phyloP scores from a whole-genome alignment of 2,113 vertebrate genomes.

The Forbesichthys agassizii region DNA sequence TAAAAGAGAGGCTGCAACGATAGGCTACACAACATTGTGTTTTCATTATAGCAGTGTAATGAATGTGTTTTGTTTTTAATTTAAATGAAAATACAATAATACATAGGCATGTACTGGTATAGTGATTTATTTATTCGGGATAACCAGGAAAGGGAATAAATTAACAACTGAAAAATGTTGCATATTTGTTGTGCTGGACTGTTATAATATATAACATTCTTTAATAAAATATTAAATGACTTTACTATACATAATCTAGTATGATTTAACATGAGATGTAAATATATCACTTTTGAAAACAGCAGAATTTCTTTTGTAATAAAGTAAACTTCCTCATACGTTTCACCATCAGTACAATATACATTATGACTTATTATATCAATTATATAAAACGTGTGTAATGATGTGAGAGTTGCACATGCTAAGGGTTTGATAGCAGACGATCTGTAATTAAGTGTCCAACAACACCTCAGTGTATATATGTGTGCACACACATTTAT shows the following conservation, averaged over 20 bases:
- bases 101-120: neutral
- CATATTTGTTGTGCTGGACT: no score
- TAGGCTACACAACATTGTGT: neutral
- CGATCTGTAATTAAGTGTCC: slow-evolving; percentile 44
- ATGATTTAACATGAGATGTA: neutral
- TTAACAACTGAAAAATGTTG: no score
- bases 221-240: no score
- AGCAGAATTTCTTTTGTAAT: neutral
- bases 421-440: slow-evolving; percentile 18
- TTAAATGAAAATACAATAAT: neutral
- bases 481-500: slow-evolving; percentile 38
- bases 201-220: no score
- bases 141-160: no score
- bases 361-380: neutral
- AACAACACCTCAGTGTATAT: slow-evolving; percentile 29
- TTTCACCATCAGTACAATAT: neutral
- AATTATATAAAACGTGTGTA: no score
- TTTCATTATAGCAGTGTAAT: neutral
- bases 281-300: neutral
- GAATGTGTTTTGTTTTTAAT: neutral
- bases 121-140: no score
- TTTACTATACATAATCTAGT: no score
- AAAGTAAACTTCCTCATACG: neutral
- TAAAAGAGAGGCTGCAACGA: neutral
- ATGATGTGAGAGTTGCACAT: no score